Conservation (phyloP, 2,113 vertebrate genomes). For the Athene noctua region DNA sequence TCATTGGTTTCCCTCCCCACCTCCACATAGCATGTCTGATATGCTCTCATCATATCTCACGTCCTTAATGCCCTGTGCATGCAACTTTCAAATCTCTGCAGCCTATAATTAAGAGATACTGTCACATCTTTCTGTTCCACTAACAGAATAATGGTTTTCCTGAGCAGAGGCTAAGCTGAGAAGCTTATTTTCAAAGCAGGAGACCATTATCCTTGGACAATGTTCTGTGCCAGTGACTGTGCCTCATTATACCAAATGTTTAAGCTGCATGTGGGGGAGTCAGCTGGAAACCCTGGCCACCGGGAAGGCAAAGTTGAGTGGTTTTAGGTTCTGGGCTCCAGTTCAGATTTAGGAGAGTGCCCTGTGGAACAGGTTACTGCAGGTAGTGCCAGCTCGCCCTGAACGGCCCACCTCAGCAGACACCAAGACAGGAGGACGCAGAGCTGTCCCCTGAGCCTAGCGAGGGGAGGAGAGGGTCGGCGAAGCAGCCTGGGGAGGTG, state of each 20-base stretch:
- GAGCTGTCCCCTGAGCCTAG: fast-evolving
- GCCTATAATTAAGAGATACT: constrained; percentile 43
- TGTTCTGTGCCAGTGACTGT: neutral
- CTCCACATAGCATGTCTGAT: constrained; percentile 55
- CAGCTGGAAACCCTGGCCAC: neutral
- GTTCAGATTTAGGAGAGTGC: neutral
- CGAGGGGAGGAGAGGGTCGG: neutral
- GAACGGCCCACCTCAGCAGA: neutral
- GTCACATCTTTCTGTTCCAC: neutral
- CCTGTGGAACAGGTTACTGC: neutral
- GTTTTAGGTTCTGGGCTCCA: neutral
- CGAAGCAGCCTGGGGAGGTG: neutral
- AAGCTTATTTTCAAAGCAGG: neutral
- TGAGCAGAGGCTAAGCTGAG: constrained; percentile 13
- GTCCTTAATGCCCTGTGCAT: constrained; percentile 17
- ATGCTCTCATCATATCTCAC: constrained; percentile 27
- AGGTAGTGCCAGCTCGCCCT: neutral
- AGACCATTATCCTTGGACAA: constrained; percentile 30
- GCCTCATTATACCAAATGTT: constrained; percentile 62
- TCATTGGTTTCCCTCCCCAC: constrained; percentile 1
- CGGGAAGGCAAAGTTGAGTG: neutral
- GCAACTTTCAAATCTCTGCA: constrained; percentile 22
- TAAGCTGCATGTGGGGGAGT: neutral
- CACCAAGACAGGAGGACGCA: neutral
- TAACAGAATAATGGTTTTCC: constrained; percentile 43